phyloP scores from a whole-genome alignment of 2,797 vertebrate species.

The Aeoliscus strigatus region DNA sequence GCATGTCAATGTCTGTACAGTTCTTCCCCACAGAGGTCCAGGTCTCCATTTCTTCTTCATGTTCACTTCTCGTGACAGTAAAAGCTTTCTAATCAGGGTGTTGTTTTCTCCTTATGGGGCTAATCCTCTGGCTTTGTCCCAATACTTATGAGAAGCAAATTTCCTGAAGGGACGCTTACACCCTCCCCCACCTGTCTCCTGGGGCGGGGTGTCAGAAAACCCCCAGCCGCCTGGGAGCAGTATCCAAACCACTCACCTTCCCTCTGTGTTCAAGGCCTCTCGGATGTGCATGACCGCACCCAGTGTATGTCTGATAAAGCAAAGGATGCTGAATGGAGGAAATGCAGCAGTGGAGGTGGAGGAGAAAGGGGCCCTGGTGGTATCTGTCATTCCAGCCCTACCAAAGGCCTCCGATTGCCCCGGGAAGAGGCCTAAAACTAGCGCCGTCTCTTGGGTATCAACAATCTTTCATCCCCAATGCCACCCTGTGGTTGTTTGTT shows the following conservation, averaged over 20 bases:
- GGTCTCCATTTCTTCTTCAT: no score
- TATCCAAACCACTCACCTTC: slow-evolving; percentile 26
- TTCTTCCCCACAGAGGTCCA: no score
- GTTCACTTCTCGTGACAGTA: no score
- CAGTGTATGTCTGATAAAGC: slow-evolving; percentile 24
- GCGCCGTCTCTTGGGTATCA: slow-evolving; percentile 18
- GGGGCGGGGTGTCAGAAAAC: slow-evolving; percentile 7
- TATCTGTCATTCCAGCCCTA: slow-evolving; percentile 36
- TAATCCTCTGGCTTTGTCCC: slow-evolving; percentile 5
- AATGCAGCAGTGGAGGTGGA: slow-evolving; percentile 1
- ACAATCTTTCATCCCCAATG: slow-evolving; percentile 40
- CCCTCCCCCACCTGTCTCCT: no score
- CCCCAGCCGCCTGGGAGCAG: slow-evolving; percentile 40
- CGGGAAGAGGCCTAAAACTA: slow-evolving; percentile 46
- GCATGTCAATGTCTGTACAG: no score
- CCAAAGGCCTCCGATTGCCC: slow-evolving; percentile 41
- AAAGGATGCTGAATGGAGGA: slow-evolving; percentile 11
- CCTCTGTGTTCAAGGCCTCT: slow-evolving; percentile 41
- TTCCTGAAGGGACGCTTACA: slow-evolving; percentile 15
- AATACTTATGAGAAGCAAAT: slow-evolving; percentile 20
- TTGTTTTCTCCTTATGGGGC: no score
- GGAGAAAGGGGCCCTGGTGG: slow-evolving; percentile 17
- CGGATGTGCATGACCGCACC: slow-evolving; percentile 40
- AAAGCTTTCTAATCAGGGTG: no score
- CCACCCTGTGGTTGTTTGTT: slow-evolving; percentile 33